Base-by-base conservation (phyloP, 2,888 invertebrate species). In the Pandemis heparana region DNA sequence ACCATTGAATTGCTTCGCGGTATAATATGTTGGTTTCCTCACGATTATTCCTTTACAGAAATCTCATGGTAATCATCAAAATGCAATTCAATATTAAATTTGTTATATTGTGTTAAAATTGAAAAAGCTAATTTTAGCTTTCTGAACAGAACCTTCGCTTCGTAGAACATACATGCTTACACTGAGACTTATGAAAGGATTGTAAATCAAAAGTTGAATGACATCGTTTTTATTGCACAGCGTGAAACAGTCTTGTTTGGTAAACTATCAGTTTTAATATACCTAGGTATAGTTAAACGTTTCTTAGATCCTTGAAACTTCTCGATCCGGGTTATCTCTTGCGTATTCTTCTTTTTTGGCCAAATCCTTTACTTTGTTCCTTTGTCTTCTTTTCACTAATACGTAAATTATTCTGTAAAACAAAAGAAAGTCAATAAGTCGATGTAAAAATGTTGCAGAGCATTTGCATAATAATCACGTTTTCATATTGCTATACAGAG, bases 241-340 rank as follows among this genome's bases (percentile, higher is more conserved):
- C 56, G 41, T 68, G 46, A 56, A 59, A 39, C 70, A 70, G 70
- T 62, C 62, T 68, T 68, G 18, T 67, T 16, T 59, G 59, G 48
- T 69, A 69, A 61, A 46, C 38, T 60, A 7, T 16, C 18, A 53
- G 53, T 53, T 16, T 53, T 9, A 16, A 18, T 53, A 18, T n/a
- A 16, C 14, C 46, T 46, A 48, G 14, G 5, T 8, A 53, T 18
- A 53, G 18, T 3, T 18, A 8, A 51, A 51, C 8, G 9, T 56
- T 41, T 5, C 38, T 77, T 82, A 92, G 85, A 91, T 90, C 75
- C 84, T 80, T 10, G 92, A 91, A 9, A 92, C 86, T 84, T 92
- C 92, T 23, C 12, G 38, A 9, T 56, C 41, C 16, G 23, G 68
- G 69, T 91, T 92, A 0, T 86, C 81, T 80, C 88, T 89, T 0